Evolutionary conservation across 1,140 invertebrate genomes (phyloP), one percentile per base, ranked within the genome.

Genomic region (Nylanderia fulva): DNA sequence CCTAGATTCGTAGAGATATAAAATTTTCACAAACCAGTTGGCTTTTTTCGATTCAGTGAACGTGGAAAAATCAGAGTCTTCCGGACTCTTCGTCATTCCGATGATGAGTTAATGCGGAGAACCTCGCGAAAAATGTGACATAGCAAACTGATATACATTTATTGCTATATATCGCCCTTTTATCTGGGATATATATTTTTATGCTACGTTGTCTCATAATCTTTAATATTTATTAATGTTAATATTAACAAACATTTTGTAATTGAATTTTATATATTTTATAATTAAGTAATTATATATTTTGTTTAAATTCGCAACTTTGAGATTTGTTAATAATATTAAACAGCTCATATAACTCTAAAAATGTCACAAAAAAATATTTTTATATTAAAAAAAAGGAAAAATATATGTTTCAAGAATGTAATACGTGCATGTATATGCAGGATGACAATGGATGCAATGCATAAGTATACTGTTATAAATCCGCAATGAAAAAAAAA

Each of bases 21-120:
- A 88, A 88, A 84, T 88, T 88, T 54, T 66, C 69, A 27, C 80
- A 29, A 42, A 82, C 75, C 58, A 33, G 86, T 88, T 88, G 74
- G 75, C 86, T 88, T 82, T 88, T 82, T 88, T 85, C 58, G 71
- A 58, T 21, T 56, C 75, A 56, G 61, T 54, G 84, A 56, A 36
- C 86, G 45, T 39, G 83, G 27, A 66, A 87, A n/a, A 88, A 88
- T 87, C 72, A 54, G 68, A 54, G 27, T 54, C 52, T 75, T 54
- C 42, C 36, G 18, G 77, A 82, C 58, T n/a, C n/a, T 82, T 72
- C 36, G 42, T 82, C 71, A 69, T 56, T n/a, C 33, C 33, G 9
- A n/a, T 24, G 27, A 58, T 42, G 77, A 82, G 52, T 82, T 80
- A 72, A 72, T 71, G 39, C 52, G 64, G 58, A 24, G 27, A 68